Evolutionary conservation across 2,113 vertebrate species (phyloP).

Genomic region (Sarotherodon lohbergeri): DNA sequence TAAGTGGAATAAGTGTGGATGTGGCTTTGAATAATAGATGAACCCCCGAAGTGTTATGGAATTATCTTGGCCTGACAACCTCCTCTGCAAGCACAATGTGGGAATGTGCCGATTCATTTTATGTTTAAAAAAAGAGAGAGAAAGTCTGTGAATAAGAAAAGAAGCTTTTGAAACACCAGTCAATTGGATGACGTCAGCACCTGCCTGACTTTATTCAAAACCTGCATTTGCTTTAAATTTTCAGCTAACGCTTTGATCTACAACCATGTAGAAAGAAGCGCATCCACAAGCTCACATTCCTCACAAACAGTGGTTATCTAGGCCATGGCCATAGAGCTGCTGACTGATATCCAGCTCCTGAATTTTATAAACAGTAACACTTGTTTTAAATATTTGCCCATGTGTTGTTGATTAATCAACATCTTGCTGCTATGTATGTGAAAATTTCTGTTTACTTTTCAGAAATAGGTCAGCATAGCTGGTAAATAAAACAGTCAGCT

Average conservation of each 20-base stretch:
- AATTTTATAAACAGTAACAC: background rate
- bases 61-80: constrained; percentile 25
- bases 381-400: background rate
- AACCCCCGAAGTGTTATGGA: constrained; percentile 27
- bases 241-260: background rate
- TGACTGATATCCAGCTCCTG: background rate
- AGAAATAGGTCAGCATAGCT: background rate
- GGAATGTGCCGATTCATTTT: constrained; percentile 8
- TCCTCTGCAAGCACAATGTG: constrained; percentile 7
- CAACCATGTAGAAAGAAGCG: background rate
- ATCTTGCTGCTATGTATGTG: background rate
- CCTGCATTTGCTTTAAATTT: background rate
- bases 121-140: background rate
- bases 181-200: background rate
- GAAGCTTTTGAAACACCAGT: constrained; percentile 4
- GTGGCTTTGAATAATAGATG: constrained; percentile 48
- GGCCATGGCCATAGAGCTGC: background rate
- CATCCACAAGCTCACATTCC: background rate
- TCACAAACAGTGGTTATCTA: background rate
- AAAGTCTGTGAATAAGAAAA: background rate
- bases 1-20: constrained; percentile 29
- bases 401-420: background rate
- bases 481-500: background rate
- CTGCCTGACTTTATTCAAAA: background rate
- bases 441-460: background rate